Evolutionary conservation across 2,888 invertebrate species (phyloP), one percentile per base, ranked within the genome.

Genomic region (Papilio protenor): DNA sequence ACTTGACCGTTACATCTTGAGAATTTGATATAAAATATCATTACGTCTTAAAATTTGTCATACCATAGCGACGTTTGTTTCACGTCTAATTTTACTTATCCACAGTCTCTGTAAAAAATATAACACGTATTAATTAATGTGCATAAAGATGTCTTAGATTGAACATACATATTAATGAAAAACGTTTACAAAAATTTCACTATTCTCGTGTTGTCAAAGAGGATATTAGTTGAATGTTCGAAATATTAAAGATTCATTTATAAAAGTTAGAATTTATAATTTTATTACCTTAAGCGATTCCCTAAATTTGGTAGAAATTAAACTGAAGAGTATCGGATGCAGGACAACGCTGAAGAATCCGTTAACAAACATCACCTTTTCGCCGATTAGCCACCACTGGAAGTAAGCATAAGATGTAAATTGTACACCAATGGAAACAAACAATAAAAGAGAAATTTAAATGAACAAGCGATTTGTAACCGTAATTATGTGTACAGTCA

Each of bases 241-340:
- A 33, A 33, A 33, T 33, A 3, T 27, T 27, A 27, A 27, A 27
- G 27, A 27, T 27, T 27, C 27, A 27, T 52, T 52, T 55, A n/a
- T 16, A 55, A 55, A 18, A 55, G n/a, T n/a, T 18, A 5, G n/a
- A 10, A 21, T 27, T 27, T 27, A 27, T 0, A 18, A 16, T 40
- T 40, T 40, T n/a, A 33, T 10, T 84, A 90, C 91, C 87, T 87
- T 88, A 0, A 91, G 81, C 10, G 91, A 86, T 80, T 86, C 86
- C 75, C 88, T 85, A 72, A 91, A 91, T 80, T 91, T 91, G 1
- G 88, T 89, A 4, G 91, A 91, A 86, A 91, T 90, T 14, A 89
- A 81, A 73, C 90, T 91, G 81, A 89, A 90, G 21, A 91, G 85
- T 40, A 91, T 78, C 1, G 91, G 91, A 77, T 91, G 90, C 47